Base-by-base conservation (phyloP, 2,113 vertebrate species). In the Sinocyclocheilus rhinocerous region DNA sequence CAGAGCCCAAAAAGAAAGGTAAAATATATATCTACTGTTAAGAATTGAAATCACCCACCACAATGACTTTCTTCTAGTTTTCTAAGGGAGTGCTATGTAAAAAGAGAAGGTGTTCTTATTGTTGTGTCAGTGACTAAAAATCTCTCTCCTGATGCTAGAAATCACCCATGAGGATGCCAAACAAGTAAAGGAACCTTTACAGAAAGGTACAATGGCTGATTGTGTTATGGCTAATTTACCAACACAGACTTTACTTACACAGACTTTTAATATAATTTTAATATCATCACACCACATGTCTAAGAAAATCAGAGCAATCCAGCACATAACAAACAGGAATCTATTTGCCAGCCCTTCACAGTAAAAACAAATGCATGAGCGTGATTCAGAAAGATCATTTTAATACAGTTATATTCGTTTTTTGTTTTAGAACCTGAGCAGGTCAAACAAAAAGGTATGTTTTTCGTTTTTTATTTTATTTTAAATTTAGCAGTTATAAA, bases 391-490 rank as follows among this genome's bases (percentile, higher is more conserved):
- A 36, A 10, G 29, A 73, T 80, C 5, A 26, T 24, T 61, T 48
- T 59, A n/a, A 26, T 5, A 33, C 4, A 13, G 20, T 4, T 9
- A 59, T n/a, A 72, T 26, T 3, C 0, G 61, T 18, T 67, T 8
- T 8, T 18, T 5, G 12, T 65, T 84, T 33, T 13, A 94, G 92
- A 91, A 84, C 63, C 87, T 39, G 93, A 92, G 52, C 91, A 91
- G 55, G 91, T 90, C 36, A 89, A 90, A 88, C 36, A 76, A 10
- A 90, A 91, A 94, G 94, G 93, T 89, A 89, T 55, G 22, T 2
- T 24, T 73, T 70, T 57, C 70, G 7, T 7, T 42, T 48, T 81
- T n/a, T 16, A 2, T 45, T 16, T 45, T 45, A 16, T n/a, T 12
- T 11, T 20, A 80, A 4, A 1, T n/a, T 1, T 9, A 20, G 33